These are phyloP conservation scores for Hyposmocoma kahamanoa DNA, from an alignment of 1,140 invertebrate species.

Conservation along the genomic window DNA sequence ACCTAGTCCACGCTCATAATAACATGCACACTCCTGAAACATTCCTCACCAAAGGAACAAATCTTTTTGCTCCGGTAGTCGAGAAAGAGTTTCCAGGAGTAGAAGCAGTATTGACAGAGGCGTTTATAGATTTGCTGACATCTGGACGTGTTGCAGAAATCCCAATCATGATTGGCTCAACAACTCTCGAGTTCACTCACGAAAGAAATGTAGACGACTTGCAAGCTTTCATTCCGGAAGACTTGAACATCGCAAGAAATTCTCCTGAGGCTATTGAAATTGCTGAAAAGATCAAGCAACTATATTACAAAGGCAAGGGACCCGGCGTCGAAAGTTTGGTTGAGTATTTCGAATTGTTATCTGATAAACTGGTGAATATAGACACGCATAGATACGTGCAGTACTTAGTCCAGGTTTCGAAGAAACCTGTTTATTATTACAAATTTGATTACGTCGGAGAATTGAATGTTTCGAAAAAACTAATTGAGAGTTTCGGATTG, in stretches of 20 bases:
- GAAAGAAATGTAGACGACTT: conserved; percentile 44
- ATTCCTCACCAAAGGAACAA: conserved; percentile 13
- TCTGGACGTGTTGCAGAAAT: conserved; percentile 50
- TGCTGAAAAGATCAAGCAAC: conserved; percentile 40
- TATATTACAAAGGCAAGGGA: conserved; percentile 52
- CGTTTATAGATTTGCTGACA: conserved; percentile 41
- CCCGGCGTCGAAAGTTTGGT: conserved; percentile 28
- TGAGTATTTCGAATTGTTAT: conserved; percentile 47
- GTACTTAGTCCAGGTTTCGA: conserved; percentile 43
- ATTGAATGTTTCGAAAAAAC: conserved; percentile 43
- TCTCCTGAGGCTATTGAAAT: conserved; percentile 40
- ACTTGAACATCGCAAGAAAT: conserved; percentile 44
- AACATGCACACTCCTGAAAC: conserved; percentile 23
- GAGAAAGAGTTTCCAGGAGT: conserved; percentile 60
- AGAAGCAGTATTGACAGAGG: conserved; percentile 45
- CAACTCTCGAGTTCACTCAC: conserved; percentile 35
- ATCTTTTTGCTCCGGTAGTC: conserved; percentile 39
- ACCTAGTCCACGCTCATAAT: conserved; percentile 41
- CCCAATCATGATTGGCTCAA: conserved; percentile 54
- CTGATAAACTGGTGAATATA: conserved; percentile 46
- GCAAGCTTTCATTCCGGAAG: conserved; percentile 45
- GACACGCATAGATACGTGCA: conserved; percentile 50
- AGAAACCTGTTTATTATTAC: conserved; percentile 62
- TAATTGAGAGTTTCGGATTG: conserved; percentile 20
- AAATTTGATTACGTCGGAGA: conserved; percentile 64